Percentiles rank a stretch among this genome's conserved stretches.
Conservation (phyloP, 2,888 invertebrate genomes). For the Adineta ricciae region DNA sequence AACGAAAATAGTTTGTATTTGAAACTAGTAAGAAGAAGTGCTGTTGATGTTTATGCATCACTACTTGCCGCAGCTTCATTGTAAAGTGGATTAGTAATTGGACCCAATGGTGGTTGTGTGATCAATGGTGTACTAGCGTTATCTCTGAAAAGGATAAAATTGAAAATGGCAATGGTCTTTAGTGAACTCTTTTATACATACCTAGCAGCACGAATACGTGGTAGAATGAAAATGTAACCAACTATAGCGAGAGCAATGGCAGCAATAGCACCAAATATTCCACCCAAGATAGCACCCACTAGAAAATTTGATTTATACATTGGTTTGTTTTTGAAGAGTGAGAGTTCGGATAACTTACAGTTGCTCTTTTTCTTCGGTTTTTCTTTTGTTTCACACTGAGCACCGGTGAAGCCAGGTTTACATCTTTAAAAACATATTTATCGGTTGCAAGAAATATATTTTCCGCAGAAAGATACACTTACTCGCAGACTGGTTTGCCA, state of each 20-base stretch:
- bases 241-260: not conserved
- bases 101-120: not conserved
- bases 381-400: not conserved
- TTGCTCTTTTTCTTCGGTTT: not conserved
- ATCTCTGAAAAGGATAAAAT: not conserved
- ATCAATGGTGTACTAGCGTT: not conserved
- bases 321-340: not conserved
- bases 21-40: not conserved
- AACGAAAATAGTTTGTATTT: not conserved
- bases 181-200: not conserved
- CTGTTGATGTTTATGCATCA: not conserved
- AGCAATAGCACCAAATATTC: not conserved
- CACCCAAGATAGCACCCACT: constrained; percentile 2
- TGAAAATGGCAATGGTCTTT: not conserved
- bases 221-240: not conserved
- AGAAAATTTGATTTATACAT: not conserved
- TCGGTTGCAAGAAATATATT: not conserved
- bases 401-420: not conserved
- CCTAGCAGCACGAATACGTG: not conserved
- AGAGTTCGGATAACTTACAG: not conserved
- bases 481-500: not conserved
- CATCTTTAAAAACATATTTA: not conserved
- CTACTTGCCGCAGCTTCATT: not conserved
- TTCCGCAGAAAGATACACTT: not conserved
- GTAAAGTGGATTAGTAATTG: not conserved